Conservation (phyloP, 1,140 invertebrate species). For the Calosoma granatense region DNA sequence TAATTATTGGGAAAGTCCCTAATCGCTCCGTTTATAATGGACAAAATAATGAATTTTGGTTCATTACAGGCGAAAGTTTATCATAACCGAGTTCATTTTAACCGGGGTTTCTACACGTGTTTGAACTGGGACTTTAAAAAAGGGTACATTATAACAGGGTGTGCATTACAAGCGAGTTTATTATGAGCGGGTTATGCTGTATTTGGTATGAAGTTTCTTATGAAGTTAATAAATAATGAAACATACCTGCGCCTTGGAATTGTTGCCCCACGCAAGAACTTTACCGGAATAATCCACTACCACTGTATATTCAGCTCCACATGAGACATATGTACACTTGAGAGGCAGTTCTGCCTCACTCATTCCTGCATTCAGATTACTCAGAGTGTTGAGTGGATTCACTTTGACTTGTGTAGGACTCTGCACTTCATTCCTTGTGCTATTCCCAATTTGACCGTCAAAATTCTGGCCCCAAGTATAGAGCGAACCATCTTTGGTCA, state of each 20-base stretch:
- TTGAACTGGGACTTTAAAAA: too few relatives aligned
- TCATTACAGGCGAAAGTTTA: too few relatives aligned
- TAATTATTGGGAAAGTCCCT: too few relatives aligned
- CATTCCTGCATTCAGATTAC: constrained; percentile 14
- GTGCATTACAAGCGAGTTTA: too few relatives aligned
- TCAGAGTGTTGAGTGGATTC: constrained; percentile 16
- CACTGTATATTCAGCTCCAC: constrained; percentile 63
- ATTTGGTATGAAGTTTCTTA: neutral
- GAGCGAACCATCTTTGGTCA: constrained; percentile 51
- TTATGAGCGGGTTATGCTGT: neutral
- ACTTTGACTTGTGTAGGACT: constrained; percentile 32
- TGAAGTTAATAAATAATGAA: constrained; percentile 13
- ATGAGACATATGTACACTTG: constrained; percentile 41
- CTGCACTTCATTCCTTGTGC: constrained; percentile 38
- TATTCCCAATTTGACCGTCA: constrained; percentile 61
- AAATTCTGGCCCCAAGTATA: constrained; percentile 62
- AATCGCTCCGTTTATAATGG: too few relatives aligned
- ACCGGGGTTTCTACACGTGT: neutral
- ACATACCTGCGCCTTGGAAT: constrained; percentile 45
- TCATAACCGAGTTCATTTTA: neutral
- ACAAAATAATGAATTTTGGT: too few relatives aligned
- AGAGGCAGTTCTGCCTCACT: constrained; percentile 21
- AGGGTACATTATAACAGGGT: too few relatives aligned
- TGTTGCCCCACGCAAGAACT: constrained; percentile 54
- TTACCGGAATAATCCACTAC: constrained; percentile 46